Evolutionary conservation across 2,888 invertebrate species (phyloP), one percentile per base, ranked within the genome.

Genomic region (Epiperipatus broadwayi): DNA sequence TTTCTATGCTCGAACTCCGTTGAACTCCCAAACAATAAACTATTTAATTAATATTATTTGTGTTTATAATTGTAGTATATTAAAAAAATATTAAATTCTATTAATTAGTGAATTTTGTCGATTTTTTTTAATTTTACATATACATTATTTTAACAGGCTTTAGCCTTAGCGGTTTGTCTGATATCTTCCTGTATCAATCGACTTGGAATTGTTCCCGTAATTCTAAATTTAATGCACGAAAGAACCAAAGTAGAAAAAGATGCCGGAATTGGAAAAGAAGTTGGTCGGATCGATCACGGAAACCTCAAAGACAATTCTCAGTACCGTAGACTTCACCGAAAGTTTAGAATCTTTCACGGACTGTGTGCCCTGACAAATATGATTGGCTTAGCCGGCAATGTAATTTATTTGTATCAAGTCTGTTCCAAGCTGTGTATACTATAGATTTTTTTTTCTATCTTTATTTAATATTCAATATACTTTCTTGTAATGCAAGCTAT

Each of bases 311-410:
- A 75, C 52, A 80, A 80, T 53, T 78, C 79, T 1, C 75, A 77
- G 54, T 84, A 83, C 61, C 64, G 77, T 48, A 70, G 70, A 50
- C 69, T 80, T 12, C 71, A 81, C 52, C 69, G 66, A 47, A 64
- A 70, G 21, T 84, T 84, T 62, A 70, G 83, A 36, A 68, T 70
- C 29, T 69, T 75, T 37, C 84, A 84, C 61, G 73, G 75, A 55
- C 66, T 65, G 43, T 75, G 80, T 49, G 81, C 81, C 10, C 72
- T 78, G 57, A 78, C 78, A 40, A 83, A 83, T 52, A 70, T 84
- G 60, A 63, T 70, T 18, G 66, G 73, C 1, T 68, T 77, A 60
- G 66, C 65, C 5, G 73, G 72, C 50, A 73, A 74, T 7, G 66
- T 70, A 33, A 59, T 74, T 43, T 76, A 77, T 56, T 58, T 76